phyloP scores from a whole-genome alignment of 1,140 invertebrate species.

The Brachionus rotundiformis region DNA sequence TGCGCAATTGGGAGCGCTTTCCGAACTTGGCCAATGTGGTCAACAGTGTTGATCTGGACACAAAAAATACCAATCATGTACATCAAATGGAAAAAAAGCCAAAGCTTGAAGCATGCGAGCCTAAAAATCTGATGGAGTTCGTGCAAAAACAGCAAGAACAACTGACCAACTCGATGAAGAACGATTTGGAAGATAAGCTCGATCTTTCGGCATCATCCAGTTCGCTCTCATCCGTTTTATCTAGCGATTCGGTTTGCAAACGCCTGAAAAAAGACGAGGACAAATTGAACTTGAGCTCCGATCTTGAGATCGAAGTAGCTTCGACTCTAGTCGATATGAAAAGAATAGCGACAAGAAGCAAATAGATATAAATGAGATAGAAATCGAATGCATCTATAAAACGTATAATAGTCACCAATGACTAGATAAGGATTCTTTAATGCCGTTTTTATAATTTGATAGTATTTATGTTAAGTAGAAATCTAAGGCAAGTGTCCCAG shows the following conservation, averaged over 20 bases:
- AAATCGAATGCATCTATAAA: slow-evolving; percentile 3
- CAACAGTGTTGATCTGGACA: background rate
- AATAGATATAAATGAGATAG: background rate
- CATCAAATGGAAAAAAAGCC: background rate
- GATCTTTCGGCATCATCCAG: slow-evolving; percentile 24
- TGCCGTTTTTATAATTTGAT: slow-evolving; percentile 22
- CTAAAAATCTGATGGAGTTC: background rate
- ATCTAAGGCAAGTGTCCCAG: slow-evolving; percentile 44
- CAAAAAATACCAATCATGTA: background rate
- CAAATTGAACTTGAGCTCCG: background rate
- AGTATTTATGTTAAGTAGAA: slow-evolving; percentile 10
- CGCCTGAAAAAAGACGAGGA: background rate
- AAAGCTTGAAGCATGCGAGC: background rate
- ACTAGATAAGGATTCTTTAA: slow-evolving; percentile 17
- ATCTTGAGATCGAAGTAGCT: slow-evolving; percentile 50
- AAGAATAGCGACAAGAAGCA: slow-evolving; percentile 33
- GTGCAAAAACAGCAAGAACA: slow-evolving; percentile 42
- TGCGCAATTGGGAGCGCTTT: background rate
- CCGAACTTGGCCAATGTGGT: background rate
- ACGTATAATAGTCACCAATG: background rate
- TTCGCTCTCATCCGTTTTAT: slow-evolving; percentile 30
- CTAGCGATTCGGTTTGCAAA: background rate
- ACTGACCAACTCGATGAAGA: background rate
- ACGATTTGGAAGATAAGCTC: background rate
- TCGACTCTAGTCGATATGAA: slow-evolving; percentile 52